Evolutionary conservation across 2,797 vertebrate genomes (phyloP), one percentile per base, ranked within the genome.

Genomic region (Onychomys torridus): DNA sequence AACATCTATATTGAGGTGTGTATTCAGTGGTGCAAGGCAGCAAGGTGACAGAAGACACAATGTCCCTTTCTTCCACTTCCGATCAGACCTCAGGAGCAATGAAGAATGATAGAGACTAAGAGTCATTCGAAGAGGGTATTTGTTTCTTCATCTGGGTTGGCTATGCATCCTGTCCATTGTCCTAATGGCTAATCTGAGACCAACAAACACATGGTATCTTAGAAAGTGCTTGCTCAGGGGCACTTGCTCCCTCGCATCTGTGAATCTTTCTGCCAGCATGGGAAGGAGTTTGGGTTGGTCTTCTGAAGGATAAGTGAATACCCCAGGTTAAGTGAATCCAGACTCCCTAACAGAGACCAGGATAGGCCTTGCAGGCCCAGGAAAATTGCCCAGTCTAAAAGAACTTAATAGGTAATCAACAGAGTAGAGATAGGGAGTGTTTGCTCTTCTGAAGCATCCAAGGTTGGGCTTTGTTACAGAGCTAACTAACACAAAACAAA

Each of bases 401-500:
- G n/a, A 43, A 13, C 12, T 17, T 71, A 52, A 21, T 11, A 78
- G 2, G 0, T 5, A 90, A 77, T 0, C 0, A 55, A 73, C 0
- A 77, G 46, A 86, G 85, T 43, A 83, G 43, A 94, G 79, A 89
- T 40, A 73, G 59, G 78, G 73, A 87, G 57, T 32, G 1, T 25
- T 71, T 77, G 34, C 40, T 96, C 21, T 78, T 89, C 37, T 84
- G 63, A 89, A 37, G 29, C 17, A 71, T n/a, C 25, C 7, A 32
- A 49, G 4, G 14, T 65, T 83, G 2, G 23, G 21, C 77, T 86
- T 90, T 93, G 49, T 55, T 55, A 92, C 12, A 32, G 34, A 93
- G 94, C 7, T 92, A 93, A 94, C 9, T 92, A 43, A 93, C 27
- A 77, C 14, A 78, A 94, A 90, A 84, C 78, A 82, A 90, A 40